Base-by-base conservation (phyloP, 2,113 vertebrate species). In the Neolamprologus longior region DNA sequence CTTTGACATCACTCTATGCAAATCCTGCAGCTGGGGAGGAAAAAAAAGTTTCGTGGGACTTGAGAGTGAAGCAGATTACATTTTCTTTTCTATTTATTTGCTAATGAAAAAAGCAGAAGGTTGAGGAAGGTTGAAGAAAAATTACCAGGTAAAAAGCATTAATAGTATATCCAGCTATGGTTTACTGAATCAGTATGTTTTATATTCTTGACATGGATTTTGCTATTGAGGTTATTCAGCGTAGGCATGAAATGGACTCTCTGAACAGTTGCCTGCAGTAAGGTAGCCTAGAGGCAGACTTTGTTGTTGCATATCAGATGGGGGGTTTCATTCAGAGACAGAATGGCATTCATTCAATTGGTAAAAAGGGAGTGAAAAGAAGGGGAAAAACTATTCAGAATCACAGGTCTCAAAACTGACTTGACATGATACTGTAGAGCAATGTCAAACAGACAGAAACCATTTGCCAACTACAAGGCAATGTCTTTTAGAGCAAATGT, bases 1-100 rank as follows among this genome's bases (percentile, higher is more conserved):
- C 86, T 88, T 87, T 91, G 93, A 94, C 89, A 88, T 89, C 88
- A 85, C 82, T 61, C 78, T 53, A 82, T 85, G 76, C 88, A 91
- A 91, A 91, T 90, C 33, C 80, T 37, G 82, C 37, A 88, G 42
- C 9, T 45, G 9, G 10, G 24, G 63, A 53, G 6, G 31, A 54
- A 86, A 54, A 84, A 73, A 76, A 21, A 6, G 42, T 50, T 12
- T 52, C 19, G 35, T 28, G 2, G 14, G 14, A 11, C 45, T 63
- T 15, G 50, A 82, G 33, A 86, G 82, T 40, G 13, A 24, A 57
- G 58, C 40, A 73, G 13, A 66, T 71, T 71, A 21, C 14, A 57
- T 80, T 81, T 83, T 76, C 33, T 84, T n/a, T 68, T 82, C 9
- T 42, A 50, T 13, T 73, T 63, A 28, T 7, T 28, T 82, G 11